A percentile compares a stretch with the other conserved stretches of the same genome.
Conservation (phyloP, 2,888 invertebrate species). For the Tetheella fluctuosa region DNA sequence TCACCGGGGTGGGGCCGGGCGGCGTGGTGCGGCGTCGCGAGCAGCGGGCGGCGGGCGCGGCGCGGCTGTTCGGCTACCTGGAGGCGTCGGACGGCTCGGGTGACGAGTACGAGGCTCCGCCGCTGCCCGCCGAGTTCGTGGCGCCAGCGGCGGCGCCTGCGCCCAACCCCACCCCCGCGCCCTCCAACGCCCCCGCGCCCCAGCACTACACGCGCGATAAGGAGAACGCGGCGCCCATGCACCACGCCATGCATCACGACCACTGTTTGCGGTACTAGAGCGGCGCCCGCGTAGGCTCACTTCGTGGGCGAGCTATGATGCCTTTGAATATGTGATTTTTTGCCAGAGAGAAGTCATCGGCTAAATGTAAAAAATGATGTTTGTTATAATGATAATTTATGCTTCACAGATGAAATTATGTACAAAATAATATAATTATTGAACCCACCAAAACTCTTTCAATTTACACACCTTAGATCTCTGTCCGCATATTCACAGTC, state of each 20-base stretch:
- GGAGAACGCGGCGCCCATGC: conserved; percentile 75
- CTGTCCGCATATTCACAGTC: no score
- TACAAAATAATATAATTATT: conserved; percentile 36
- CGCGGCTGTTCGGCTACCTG: conserved; percentile 88
- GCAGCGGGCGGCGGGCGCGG: conserved; percentile 81
- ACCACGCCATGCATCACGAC: conserved; percentile 71
- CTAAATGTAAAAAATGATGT: conserved; percentile 20
- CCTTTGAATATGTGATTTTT: conserved; percentile 21
- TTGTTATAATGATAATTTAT: conserved; percentile 39
- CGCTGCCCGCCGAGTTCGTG: conserved; percentile 53
- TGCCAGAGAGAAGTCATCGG: conserved; percentile 7
- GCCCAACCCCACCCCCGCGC: conserved; percentile 25
- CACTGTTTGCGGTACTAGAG: conserved; percentile 76
- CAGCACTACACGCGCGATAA: conserved; percentile 69
- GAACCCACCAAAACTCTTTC: background rate
- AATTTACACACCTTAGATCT: background rate
- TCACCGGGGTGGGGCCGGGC: conserved; percentile 46
- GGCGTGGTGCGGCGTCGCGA: conserved; percentile 52
- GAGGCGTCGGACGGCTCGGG: conserved; percentile 90
- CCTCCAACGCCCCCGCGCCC: conserved; percentile 30
- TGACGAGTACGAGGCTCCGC: conserved; percentile 72
- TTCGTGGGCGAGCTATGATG: conserved; percentile 17
- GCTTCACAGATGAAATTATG: conserved; percentile 44
- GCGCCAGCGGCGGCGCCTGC: conserved; percentile 29
- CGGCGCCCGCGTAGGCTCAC: background rate